Evolutionary conservation across 2,888 invertebrate genomes (phyloP).

Genomic region (Nomada ruficornis): DNA sequence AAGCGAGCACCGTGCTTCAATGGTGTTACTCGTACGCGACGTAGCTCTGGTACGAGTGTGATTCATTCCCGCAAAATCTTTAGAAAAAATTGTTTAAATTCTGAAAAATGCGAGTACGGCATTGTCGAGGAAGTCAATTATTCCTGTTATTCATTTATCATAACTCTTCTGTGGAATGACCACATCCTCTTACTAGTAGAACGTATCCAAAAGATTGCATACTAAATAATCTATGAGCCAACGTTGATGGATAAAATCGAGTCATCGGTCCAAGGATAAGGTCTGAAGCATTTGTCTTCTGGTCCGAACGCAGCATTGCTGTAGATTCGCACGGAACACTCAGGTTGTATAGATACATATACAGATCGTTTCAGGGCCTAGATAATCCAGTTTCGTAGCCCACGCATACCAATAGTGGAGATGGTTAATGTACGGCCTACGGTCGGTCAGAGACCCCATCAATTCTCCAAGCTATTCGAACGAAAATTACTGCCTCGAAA

Average conservation of each 20-base stretch:
- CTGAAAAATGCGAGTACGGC: background rate
- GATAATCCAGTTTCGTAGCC: slow-evolving; percentile 58
- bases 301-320: slow-evolving; percentile 11
- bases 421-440: slow-evolving; percentile 48
- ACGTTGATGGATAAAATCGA: slow-evolving; percentile 53
- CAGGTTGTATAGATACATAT: background rate
- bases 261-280: slow-evolving; percentile 55
- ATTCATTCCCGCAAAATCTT: background rate
- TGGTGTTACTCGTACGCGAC: background rate
- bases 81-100: background rate
- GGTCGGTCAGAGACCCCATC: slow-evolving; percentile 71
- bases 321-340: background rate
- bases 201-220: slow-evolving; percentile 13
- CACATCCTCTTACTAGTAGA: slow-evolving; percentile 8
- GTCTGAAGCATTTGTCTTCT: slow-evolving; percentile 38
- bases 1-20: slow-evolving; percentile 37
- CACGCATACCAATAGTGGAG: slow-evolving; percentile 48
- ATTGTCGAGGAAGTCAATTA: no score
- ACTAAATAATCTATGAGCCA: slow-evolving; percentile 52
- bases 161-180: background rate
- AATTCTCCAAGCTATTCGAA: slow-evolving; percentile 36
- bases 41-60: background rate
- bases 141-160: no score
- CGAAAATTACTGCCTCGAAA: slow-evolving; percentile 33
- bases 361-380: slow-evolving; percentile 37